Evolutionary conservation across 2,888 invertebrate species (phyloP), one percentile per base, ranked within the genome.

Genomic region (Noctua fimbriata): DNA sequence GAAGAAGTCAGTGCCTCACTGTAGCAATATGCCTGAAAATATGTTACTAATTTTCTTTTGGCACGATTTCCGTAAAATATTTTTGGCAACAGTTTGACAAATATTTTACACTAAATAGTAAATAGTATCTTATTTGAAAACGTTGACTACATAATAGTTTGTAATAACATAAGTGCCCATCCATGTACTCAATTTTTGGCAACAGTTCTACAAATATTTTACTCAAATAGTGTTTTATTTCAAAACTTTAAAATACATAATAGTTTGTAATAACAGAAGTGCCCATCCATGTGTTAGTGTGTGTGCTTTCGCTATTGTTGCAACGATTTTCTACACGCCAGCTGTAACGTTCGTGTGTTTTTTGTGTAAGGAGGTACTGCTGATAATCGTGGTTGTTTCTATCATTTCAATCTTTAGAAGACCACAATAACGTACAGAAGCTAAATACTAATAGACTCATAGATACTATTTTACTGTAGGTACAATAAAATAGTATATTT

Each of bases 131-230:
- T 16, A 32, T 32, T 77, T 44, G 0, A 41, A 28, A 49, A 78
- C 49, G 14, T 63, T 78, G 12, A 76, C 75, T 49, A 7, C 47
- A 7, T 49, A 28, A 28, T 28, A 24, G 28, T 36, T 70, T 70
- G 16, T n/a, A 55, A 5, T 70, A 36, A 9, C 2, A 6, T 16
- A 66, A 41, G 24, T n/a, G 16, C 66, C 16, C 3, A 66, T 32
- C 18, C 32, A 18, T 18, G 12, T 41, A 36, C 36, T 36, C 9
- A 24, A 55, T 52, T 21, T 74, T 60, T 76, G 32, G 21, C 10
- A 44, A 76, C 9, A n/a, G 24, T 24, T 73, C 1, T 5, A 44
- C 16, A 44, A 14, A 47, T n/a, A 60, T 36, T 77, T 65, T 21
- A 24, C 28, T 32, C 6, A 32, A 52, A 32, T 16, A 14, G 52